These are phyloP conservation scores for Zoroaster sp. DNA, from an alignment of 53 echinoderm and acorn worm species.

Conservation along the genomic window DNA sequence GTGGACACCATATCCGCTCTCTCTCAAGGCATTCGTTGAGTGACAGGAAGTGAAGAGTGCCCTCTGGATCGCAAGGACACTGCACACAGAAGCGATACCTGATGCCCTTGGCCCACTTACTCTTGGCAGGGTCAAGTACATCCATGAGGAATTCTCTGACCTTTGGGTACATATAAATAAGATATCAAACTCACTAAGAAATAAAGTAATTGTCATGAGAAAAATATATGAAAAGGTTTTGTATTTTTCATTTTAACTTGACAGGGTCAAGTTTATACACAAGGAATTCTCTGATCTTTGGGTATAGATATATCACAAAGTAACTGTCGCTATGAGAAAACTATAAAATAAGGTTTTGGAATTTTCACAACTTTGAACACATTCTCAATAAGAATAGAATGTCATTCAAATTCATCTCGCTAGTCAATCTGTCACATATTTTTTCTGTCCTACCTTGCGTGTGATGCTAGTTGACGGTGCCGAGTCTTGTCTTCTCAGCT, in stretches of 20 bases:
- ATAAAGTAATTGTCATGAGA: too few species aligned
- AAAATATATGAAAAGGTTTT: too few species aligned
- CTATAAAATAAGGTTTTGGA: too few species aligned
- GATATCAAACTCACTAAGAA: background rate
- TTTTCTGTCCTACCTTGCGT: background rate
- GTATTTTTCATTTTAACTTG: too few species aligned
- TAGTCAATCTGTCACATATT: background rate
- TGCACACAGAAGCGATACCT: conserved; percentile 50
- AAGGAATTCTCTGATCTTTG: conserved; percentile 65
- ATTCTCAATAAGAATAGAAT: too few species aligned
- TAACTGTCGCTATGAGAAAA: too few species aligned
- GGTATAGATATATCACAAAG: background rate
- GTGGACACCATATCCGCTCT: conserved; percentile 30
- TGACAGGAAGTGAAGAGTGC: conserved; percentile 67
- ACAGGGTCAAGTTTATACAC: background rate
- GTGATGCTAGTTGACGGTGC: background rate
- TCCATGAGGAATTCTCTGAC: conserved; percentile 58
- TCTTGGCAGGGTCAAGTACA: background rate
- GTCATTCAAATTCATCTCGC: too few species aligned
- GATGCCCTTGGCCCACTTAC: conserved; percentile 10
- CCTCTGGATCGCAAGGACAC: conserved; percentile 65
- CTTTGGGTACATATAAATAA: background rate
- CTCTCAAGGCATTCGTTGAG: conserved; percentile 66
- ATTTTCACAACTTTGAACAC: too few species aligned
- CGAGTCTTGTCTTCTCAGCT: background rate